phyloP scores from a whole-genome alignment of 2,113 vertebrate species.

The Podocnemis expansa region DNA sequence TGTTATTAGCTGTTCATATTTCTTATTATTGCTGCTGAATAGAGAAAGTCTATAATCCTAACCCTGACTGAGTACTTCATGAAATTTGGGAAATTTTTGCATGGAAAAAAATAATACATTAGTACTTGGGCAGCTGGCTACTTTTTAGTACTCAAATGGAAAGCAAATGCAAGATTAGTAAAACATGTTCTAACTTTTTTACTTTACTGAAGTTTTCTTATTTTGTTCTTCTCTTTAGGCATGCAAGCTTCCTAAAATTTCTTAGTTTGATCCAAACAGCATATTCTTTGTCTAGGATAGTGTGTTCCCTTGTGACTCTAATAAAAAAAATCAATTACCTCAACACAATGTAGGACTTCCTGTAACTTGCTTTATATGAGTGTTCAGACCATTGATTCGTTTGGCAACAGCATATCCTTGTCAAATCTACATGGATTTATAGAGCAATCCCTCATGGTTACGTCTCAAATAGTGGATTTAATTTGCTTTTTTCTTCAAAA shows the following conservation, averaged over 20 bases:
- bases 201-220: neutral
- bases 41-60: slow-evolving; percentile 2
- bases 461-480: neutral
- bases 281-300: neutral
- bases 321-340: neutral
- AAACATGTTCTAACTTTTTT: slow-evolving; percentile 18
- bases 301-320: neutral
- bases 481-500: neutral
- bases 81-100: slow-evolving; percentile 13
- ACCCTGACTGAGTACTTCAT: neutral
- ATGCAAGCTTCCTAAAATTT: neutral
- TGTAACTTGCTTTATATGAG: neutral
- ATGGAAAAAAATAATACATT: slow-evolving; percentile 18
- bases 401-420: neutral
- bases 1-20: neutral
- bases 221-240: neutral
- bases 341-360: neutral
- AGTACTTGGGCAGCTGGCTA: slow-evolving; percentile 42
- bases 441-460: fast-evolving
- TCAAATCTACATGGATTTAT: neutral
- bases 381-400: neutral
- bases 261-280: neutral
- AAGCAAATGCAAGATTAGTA: neutral
- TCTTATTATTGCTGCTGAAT: slow-evolving; percentile 37
- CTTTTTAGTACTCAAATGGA: neutral